phyloP scores from a whole-genome alignment of 2,797 vertebrate species.

The Acanthornis magna region DNA sequence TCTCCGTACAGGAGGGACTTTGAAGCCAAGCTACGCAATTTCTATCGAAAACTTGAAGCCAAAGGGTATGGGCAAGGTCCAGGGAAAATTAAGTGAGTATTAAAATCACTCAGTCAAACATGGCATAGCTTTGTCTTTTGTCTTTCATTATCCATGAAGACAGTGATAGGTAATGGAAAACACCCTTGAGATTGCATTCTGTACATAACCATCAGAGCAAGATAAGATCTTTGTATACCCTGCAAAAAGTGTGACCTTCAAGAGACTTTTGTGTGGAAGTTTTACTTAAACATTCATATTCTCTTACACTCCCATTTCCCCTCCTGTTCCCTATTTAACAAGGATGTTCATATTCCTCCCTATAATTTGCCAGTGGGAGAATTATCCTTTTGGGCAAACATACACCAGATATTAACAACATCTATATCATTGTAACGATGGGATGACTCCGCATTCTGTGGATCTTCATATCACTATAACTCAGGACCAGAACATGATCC shows the following conservation, averaged over 20 bases:
- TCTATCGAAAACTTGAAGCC: constrained; percentile 96
- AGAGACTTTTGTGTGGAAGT: not conserved
- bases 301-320: not conserved
- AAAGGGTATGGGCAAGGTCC: constrained; percentile 98
- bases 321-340: not conserved
- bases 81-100: constrained; percentile 95
- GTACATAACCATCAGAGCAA: not conserved
- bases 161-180: not conserved
- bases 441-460: not conserved
- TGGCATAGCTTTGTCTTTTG: not conserved
- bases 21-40: constrained; percentile 96
- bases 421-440: not conserved
- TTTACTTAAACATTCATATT: not conserved
- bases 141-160: not conserved
- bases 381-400: not conserved
- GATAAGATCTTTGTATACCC: not conserved
- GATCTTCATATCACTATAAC: not conserved
- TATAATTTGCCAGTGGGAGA: not conserved
- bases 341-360: not conserved
- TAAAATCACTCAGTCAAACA: not conserved
- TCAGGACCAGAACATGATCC: not conserved
- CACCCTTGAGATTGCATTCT: not conserved
- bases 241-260: not conserved
- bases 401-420: not conserved
- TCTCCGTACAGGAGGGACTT: constrained; percentile 98